phyloP scores from a whole-genome alignment of 1,140 invertebrate species.

The Papilio glaucus region DNA sequence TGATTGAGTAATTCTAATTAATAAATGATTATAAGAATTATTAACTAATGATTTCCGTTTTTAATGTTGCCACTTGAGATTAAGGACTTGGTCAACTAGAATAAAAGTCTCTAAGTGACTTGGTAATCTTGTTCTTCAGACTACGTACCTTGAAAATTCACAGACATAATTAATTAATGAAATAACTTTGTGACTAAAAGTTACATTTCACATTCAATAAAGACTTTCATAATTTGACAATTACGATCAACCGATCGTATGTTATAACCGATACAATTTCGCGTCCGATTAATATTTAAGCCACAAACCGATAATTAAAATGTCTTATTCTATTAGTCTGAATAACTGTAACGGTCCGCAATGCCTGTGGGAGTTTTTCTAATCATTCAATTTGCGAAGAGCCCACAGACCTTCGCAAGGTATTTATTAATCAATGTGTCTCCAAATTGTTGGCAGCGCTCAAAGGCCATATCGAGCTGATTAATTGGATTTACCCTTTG shows the following conservation, averaged over 20 bases:
- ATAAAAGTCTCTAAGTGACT: no score
- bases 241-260: constrained; percentile 32
- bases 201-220: constrained; percentile 11
- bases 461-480: constrained; percentile 67
- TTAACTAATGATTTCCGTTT: not conserved
- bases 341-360: constrained; percentile 23
- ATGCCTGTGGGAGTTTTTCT: constrained; percentile 40
- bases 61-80: not conserved
- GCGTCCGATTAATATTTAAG: constrained; percentile 32
- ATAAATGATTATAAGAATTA: no score
- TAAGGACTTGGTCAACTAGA: no score
- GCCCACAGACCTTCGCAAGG: constrained; percentile 39
- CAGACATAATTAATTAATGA: not conserved
- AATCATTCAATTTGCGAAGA: constrained; percentile 45
- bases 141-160: not conserved
- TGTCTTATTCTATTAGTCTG: constrained; percentile 19
- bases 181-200: not conserved
- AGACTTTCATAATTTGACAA: constrained; percentile 18
- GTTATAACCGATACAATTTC: constrained; percentile 31
- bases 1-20: not conserved
- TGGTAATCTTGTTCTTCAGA: not conserved
- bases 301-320: constrained; percentile 42
- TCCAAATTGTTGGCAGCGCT: constrained; percentile 61
- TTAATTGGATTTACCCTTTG: constrained; percentile 69
- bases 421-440: constrained; percentile 65